A percentile compares a stretch with the other conserved stretches of the same genome.
These are phyloP conservation scores for Actinostola sp. DNA, from an alignment of 92 coral and sea anemone species.

Conservation along the genomic window DNA sequence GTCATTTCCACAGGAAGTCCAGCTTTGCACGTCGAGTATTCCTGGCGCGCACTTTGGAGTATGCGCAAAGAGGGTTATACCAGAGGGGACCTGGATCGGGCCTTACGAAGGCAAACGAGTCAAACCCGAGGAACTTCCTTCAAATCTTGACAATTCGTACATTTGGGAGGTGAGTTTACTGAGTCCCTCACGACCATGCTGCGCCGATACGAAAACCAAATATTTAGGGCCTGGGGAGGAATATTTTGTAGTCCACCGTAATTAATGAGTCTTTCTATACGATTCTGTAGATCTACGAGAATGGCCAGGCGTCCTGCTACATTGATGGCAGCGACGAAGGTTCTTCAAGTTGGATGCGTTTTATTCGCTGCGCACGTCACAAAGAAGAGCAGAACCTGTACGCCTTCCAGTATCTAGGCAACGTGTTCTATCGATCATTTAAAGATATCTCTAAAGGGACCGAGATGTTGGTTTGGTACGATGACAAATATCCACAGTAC, in stretches of 20 bases:
- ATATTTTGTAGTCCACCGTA: too few species aligned
- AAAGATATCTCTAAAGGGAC: conserved; percentile 82
- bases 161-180: conserved; percentile 88
- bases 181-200: neutral
- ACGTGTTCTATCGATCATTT: conserved; percentile 90
- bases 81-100: conserved; percentile 98
- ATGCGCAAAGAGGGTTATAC: conserved; percentile 90
- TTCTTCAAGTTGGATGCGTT: conserved; percentile 96
- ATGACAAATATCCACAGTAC: conserved; percentile 79
- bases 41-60: conserved; percentile 78
- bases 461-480: conserved; percentile 96
- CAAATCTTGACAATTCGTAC: conserved; percentile 68
- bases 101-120: conserved; percentile 94
- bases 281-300: conserved; percentile 90
- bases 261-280: too few species aligned
- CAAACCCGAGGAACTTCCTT: conserved; percentile 62
- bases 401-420: conserved; percentile 82
- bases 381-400: conserved; percentile 87
- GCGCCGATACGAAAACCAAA: too few species aligned
- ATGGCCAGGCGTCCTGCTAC: conserved; percentile 65
- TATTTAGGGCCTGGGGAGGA: too few species aligned
- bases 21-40: conserved; percentile 80
- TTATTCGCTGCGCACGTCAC: conserved; percentile 95
- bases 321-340: conserved; percentile 90
- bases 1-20: conserved; percentile 95